Evolutionary conservation across 92 coral and sea anemone genomes (phyloP), one percentile per base, ranked within the genome.

Genomic region (Galaxea fascicularis): DNA sequence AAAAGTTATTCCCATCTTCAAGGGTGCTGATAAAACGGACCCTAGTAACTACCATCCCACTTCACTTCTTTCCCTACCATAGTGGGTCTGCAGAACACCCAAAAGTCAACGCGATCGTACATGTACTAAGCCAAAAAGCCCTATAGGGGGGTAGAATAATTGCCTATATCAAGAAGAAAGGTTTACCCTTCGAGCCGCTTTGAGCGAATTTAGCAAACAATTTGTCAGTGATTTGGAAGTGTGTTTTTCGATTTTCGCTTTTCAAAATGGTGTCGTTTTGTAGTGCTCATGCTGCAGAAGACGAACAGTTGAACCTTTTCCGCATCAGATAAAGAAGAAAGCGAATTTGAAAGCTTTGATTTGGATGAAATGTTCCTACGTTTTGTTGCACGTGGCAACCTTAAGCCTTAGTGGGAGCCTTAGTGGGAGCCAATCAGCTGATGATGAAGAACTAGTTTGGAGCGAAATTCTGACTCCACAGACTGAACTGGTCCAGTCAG

Each of bases 311-410:
- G 70, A 78, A 56, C n/a, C 63, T 78, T 84, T 74, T 84, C 49
- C 60, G 76, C 82, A 16, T 84, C 82, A 51, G 82, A 84, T 53
- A 56, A 84, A 84, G 82, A 84, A 84, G 82, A 71, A 84, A 63
- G 65, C 20, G 66, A 73, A 77, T 83, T 83, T 83, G 80, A 71
- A 71, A 51, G 72, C 73, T 83, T 83, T 17, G 74, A 83, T 83
- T 59, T 73, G 46, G 87, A 83, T 67, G 80, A 83, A 77, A 73
- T 83, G 87, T 81, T 65, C 20, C 78, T 83, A 66, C 58, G 35
- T 30, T 83, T 83, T 71, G 69, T 83, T 83, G 87, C 74, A 73
- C 67, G 74, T 83, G 81, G 77, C 72, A 69, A 69, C 74, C 28
- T 6, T n/a, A 12, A n/a, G n/a, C n/a, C n/a, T n/a, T n/a, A 69